Base-by-base conservation (phyloP, 1,140 invertebrate species). In the Heliconius nattereri region DNA sequence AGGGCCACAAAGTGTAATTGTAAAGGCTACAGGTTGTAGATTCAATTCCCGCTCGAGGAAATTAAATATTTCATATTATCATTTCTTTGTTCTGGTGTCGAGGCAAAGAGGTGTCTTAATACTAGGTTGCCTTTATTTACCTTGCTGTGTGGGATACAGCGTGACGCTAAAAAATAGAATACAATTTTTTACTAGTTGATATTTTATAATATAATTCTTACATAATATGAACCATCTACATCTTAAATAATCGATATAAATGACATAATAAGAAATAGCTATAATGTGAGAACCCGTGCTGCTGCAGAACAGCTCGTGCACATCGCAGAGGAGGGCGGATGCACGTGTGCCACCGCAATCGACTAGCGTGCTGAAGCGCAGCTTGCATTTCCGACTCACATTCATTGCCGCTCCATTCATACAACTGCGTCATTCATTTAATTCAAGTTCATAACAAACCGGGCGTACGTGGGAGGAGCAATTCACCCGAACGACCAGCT, bases 361-460 rank as follows among this genome's bases (percentile, higher is more conserved):
- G 84, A 82, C 86, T 89, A 88, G 88, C 88, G 88, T 89, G 90
- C 88, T 88, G 86, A 89, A 91, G 83, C 87, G 86, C 76, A 70
- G 66, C 86, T 84, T 86, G 88, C 86, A 89, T 90, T 91, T 92
- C 90, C 90, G 90, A 91, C 87, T 91, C 90, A 85, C 90, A 92
- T 91, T 90, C 89, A 90, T 90, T 89, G 89, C 88, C 87, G 86
- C 91, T 88, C 90, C 92, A 93, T 93, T 93, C 92, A 93, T 93
- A 91, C 86, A 90, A 90, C 86, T 87, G 87, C 87, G 86, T 91
- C 91, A 93, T 92, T 93, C 90, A 92, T 91, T 91, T 92, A 90
- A 91, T 92, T 93, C 92, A 91, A 93, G 91, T 92, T 91, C 90
- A 93, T 90, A 92, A 93, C 87, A 83, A 90, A 83, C 86, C 83